Base-by-base conservation (phyloP, 2,113 vertebrate species). In the Collichthys lucidus region DNA sequence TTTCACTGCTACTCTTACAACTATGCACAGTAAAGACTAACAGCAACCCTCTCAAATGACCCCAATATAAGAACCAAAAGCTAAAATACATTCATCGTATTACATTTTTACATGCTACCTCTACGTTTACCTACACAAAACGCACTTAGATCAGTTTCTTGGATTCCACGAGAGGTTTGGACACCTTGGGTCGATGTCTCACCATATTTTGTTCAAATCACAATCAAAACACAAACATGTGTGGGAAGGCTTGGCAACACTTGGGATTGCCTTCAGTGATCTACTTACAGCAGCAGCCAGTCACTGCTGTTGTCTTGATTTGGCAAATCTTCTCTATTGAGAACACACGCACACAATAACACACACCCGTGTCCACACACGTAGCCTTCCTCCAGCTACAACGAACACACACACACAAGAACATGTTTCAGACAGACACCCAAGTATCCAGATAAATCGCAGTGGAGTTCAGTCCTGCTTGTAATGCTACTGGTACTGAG, bases 91-190 rank as follows among this genome's bases (percentile, higher is more conserved):
- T 94, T 92, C 90, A 87, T 84, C 31, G 64, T 61, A 79, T 83
- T 76, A 91, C 62, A 79, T 65, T 74, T 90, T 67, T 83, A 94
- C 91, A 92, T 90, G 87, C 89, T 92, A 90, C 82, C 80, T 84
- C 75, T 83, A 90, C 55, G 65, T 76, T 88, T 80, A 87, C 82
- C 78, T 62, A 55, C 85, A 91, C 83, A 60, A 82, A 86, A 87
- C 74, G 59, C 86, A 87, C 85, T 82, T 67, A 56, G 52, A 81
- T 82, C 57, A 40, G 29, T 80, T 57, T 71, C 75, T 82, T 47
- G 46, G 62, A 50, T 78, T 83, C 57, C 56, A 75, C 8, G 3
- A 60, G 46, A 61, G 68, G 47, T 53, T 59, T 47, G 42, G 42
- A 86, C 80, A 60, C 65, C 60, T 60, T 63, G 67, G 55, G 66